A percentile compares a stretch with the other conserved stretches of the same genome.
Evolutionary conservation across 2,888 invertebrate genomes (phyloP).

Genomic region (Epistrophella euchroma): DNA sequence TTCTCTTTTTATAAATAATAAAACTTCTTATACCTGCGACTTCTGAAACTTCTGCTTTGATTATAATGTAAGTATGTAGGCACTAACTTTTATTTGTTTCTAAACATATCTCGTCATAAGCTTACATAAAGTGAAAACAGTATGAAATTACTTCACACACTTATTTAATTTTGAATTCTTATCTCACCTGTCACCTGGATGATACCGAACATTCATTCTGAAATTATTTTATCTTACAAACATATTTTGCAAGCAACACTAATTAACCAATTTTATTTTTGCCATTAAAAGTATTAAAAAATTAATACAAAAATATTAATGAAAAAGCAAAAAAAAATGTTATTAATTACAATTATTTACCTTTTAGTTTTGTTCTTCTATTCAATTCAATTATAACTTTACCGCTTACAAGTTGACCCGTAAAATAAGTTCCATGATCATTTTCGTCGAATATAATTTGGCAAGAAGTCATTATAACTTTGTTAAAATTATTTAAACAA

Average conservation of each 20-base stretch:
- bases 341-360: slow-evolving; percentile 75
- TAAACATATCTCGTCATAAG: background rate
- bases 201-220: background rate
- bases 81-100: background rate
- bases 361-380: slow-evolving; percentile 81
- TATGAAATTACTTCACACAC: background rate
- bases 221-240: background rate
- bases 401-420: slow-evolving; percentile 81
- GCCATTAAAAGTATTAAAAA: background rate
- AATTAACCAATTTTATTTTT: background rate
- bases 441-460: slow-evolving; percentile 85
- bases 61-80: too few relatives aligned
- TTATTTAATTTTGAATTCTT: background rate
- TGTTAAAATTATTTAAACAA: background rate
- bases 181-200: background rate
- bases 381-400: slow-evolving; percentile 81
- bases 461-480: slow-evolving; percentile 79
- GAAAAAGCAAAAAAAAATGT: background rate
- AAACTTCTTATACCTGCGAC: too few relatives aligned
- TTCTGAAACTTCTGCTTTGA: too few relatives aligned
- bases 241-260: background rate
- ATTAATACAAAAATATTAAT: background rate
- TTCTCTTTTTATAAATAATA: too few relatives aligned
- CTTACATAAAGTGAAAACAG: background rate
- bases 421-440: slow-evolving; percentile 86